Conservation (phyloP, 64 coral and sea anemone genomes). For the Montipora cactus region DNA sequence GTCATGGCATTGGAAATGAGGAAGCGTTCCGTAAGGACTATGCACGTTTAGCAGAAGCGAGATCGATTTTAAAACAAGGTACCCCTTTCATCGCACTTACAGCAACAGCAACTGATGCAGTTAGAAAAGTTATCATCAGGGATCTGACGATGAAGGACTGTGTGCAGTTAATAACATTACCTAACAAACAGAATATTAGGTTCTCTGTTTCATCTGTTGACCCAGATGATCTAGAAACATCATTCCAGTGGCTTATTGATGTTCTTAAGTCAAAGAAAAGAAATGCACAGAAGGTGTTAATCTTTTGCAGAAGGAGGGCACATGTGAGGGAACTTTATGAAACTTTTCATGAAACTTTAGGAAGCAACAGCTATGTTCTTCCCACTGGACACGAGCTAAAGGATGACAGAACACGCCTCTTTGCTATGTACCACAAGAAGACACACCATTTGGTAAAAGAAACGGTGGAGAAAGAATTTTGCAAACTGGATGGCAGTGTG, state of each 20-base stretch:
- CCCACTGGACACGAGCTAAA: slow-evolving; percentile 28
- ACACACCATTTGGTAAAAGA: slow-evolving; percentile 69
- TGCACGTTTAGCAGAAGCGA: slow-evolving; percentile 55
- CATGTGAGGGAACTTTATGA: slow-evolving; percentile 82
- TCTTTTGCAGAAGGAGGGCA: slow-evolving; percentile 65
- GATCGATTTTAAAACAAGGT: slow-evolving; percentile 56
- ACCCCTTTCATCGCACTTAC: slow-evolving; percentile 65
- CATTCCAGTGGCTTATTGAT: slow-evolving; percentile 72
- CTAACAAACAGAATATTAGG: slow-evolving; percentile 65
- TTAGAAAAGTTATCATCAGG: slow-evolving; percentile 43
- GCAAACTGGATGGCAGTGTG: slow-evolving; percentile 68
- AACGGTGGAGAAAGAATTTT: slow-evolving; percentile 67
- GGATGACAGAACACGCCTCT: slow-evolving; percentile 64
- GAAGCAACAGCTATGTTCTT: slow-evolving; percentile 34
- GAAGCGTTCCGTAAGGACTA: slow-evolving; percentile 78
- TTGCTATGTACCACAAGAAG: slow-evolving; percentile 84
- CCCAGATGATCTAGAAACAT: slow-evolving; percentile 38
- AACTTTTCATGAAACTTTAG: slow-evolving; percentile 56
- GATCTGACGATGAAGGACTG: slow-evolving; percentile 62
- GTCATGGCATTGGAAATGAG: slow-evolving; percentile 7
- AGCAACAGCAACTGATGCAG: slow-evolving; percentile 69
- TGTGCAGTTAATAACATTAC: slow-evolving; percentile 43
- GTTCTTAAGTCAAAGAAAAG: slow-evolving; percentile 40
- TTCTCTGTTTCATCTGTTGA: slow-evolving; percentile 59
- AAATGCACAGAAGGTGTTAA: slow-evolving; percentile 65